Evolutionary conservation across 2,113 vertebrate genomes (phyloP).

Genomic region (Acrocephalus kingi): DNA sequence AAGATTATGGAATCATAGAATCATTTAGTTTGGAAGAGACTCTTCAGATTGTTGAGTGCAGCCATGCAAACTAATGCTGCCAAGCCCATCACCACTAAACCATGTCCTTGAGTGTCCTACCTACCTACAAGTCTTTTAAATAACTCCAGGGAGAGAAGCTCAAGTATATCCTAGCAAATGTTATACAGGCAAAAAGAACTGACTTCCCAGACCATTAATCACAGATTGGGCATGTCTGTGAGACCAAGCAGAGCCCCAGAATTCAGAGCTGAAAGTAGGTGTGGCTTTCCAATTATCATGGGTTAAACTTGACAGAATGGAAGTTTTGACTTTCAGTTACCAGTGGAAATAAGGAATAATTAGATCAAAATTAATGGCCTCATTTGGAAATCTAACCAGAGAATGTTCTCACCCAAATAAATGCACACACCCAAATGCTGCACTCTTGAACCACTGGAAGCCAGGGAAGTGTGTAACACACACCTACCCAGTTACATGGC

Average conservation of each 20-base stretch:
- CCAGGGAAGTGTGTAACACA: neutral
- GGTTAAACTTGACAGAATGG: neutral
- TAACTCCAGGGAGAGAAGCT: neutral
- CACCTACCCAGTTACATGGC: neutral
- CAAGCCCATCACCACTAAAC: neutral
- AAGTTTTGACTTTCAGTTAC: neutral
- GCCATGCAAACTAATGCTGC: no score
- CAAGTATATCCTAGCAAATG: neutral
- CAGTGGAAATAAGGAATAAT: neutral
- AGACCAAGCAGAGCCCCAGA: neutral
- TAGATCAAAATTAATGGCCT: neutral
- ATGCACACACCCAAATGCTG: rapidly evolving
- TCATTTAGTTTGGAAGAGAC: neutral
- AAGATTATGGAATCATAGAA: neutral
- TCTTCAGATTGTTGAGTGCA: neutral
- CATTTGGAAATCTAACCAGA: neutral
- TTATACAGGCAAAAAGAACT: neutral
- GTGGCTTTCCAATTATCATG: neutral
- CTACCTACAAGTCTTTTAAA: neutral
- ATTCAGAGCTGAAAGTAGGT: neutral
- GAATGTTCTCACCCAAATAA: neutral
- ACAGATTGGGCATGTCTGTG: neutral
- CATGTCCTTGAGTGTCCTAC: neutral
- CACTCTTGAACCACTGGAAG: neutral
- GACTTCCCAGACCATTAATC: neutral